Conservation (phyloP, 2,113 vertebrate species). For the Cacatua alba region DNA sequence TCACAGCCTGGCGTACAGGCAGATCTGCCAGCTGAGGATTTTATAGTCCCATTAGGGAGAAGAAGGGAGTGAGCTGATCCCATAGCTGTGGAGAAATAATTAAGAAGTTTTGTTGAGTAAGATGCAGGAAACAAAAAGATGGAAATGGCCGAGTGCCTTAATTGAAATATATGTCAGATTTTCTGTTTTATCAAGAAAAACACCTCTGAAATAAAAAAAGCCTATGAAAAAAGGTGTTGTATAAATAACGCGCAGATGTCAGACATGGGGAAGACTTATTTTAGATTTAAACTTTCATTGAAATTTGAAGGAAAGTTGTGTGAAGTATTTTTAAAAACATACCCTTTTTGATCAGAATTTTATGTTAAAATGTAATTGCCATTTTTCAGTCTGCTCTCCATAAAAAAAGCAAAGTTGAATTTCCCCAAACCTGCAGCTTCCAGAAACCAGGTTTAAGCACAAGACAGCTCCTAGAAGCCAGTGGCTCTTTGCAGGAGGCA, state of each 20-base stretch:
- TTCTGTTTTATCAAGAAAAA: background rate
- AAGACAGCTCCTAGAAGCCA: accelerated
- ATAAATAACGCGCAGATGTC: background rate
- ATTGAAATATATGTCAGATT: background rate
- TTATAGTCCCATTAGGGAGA: background rate
- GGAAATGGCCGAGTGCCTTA: background rate
- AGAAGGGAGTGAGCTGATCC: background rate
- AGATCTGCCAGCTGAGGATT: background rate
- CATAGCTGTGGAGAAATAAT: background rate
- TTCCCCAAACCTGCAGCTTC: background rate
- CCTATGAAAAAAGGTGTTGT: background rate
- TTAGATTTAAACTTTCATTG: background rate
- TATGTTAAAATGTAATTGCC: background rate
- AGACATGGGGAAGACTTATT: background rate
- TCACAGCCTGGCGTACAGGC: background rate
- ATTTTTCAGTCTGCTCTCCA: background rate
- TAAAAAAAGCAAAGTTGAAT: background rate
- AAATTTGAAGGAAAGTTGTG: background rate
- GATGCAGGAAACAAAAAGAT: background rate
- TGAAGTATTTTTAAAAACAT: background rate
- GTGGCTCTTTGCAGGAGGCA: background rate
- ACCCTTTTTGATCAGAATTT: background rate
- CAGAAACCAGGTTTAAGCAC: background rate
- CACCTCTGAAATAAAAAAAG: background rate
- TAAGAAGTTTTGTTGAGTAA: conserved; percentile 8